Evolutionary conservation across 2,113 vertebrate species (phyloP).

Genomic region (Stigmatopora nigra): DNA sequence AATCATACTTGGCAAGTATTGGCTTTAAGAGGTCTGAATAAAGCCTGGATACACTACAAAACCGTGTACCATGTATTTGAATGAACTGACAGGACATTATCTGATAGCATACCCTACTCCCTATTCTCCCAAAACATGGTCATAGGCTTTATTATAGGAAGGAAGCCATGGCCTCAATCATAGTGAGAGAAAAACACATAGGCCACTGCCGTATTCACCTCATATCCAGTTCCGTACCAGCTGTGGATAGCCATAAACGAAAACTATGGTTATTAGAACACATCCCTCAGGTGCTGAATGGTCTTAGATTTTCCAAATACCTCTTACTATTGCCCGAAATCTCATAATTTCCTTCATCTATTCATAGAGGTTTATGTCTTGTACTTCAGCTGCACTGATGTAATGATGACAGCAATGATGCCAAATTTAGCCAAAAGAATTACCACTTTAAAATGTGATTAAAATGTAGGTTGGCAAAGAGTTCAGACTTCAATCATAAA

Average conservation of each 20-base stretch:
- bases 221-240: slow-evolving; percentile 43
- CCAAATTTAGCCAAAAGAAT: slow-evolving; percentile 42
- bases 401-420: slow-evolving; percentile 40
- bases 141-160: slow-evolving; percentile 16
- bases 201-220: slow-evolving; percentile 24
- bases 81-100: not conserved
- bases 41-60: slow-evolving; percentile 1
- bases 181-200: slow-evolving; percentile 32
- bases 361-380: slow-evolving; percentile 43
- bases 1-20: slow-evolving; percentile 5
- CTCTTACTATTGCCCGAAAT: slow-evolving; percentile 49
- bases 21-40: not conserved
- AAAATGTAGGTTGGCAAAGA: slow-evolving; percentile 33
- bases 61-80: not conserved
- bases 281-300: slow-evolving; percentile 54
- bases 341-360: slow-evolving; percentile 37
- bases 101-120: not conserved
- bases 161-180: slow-evolving; percentile 16
- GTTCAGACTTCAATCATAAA: slow-evolving; percentile 38
- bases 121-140: not conserved
- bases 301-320: slow-evolving; percentile 51
- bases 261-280: slow-evolving; percentile 40
- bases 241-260: slow-evolving; percentile 45
- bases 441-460: slow-evolving; percentile 29
- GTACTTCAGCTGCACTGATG: slow-evolving; percentile 33